Evolutionary conservation across 2,797 vertebrate species (phyloP).

Genomic region (Hyperoplus immaculatus): DNA sequence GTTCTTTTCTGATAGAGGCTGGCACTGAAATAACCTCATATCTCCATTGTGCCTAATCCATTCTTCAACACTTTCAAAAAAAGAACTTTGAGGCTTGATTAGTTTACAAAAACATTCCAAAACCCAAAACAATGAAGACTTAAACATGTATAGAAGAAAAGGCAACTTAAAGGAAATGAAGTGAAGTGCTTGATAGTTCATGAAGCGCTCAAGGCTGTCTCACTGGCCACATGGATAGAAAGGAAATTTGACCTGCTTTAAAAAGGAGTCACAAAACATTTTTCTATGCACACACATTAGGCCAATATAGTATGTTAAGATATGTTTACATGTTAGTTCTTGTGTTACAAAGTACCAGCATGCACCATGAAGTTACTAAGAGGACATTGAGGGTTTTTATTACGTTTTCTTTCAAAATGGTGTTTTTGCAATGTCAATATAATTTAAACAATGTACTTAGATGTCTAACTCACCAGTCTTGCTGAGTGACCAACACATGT

Average conservation of each 20-base stretch:
- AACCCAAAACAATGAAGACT: background rate
- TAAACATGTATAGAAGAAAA: conserved; percentile 15
- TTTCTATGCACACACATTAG: background rate
- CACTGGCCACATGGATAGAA: no score
- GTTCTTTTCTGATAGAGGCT: background rate
- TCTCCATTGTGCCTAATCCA: conserved; percentile 3
- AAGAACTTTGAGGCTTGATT: conserved; percentile 1
- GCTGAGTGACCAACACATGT: no score
- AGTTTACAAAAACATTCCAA: background rate
- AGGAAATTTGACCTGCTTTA: no score
- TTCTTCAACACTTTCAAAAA: background rate
- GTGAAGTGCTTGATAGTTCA: background rate
- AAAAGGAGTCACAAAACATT: background rate
- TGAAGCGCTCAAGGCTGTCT: background rate
- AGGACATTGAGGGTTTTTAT: background rate
- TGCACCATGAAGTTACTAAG: background rate
- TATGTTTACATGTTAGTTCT: background rate
- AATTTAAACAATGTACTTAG: background rate
- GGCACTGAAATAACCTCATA: background rate
- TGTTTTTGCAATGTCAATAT: background rate
- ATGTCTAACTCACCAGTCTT: background rate
- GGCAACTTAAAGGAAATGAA: conserved; percentile 20
- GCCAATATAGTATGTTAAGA: background rate
- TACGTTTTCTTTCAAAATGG: background rate
- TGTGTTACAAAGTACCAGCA: no score